A percentile compares a stretch with the other conserved stretches of the same genome.
These are phyloP conservation scores for Brenthis hecate DNA, from an alignment of 2,888 invertebrate genomes.

Conservation along the genomic window DNA sequence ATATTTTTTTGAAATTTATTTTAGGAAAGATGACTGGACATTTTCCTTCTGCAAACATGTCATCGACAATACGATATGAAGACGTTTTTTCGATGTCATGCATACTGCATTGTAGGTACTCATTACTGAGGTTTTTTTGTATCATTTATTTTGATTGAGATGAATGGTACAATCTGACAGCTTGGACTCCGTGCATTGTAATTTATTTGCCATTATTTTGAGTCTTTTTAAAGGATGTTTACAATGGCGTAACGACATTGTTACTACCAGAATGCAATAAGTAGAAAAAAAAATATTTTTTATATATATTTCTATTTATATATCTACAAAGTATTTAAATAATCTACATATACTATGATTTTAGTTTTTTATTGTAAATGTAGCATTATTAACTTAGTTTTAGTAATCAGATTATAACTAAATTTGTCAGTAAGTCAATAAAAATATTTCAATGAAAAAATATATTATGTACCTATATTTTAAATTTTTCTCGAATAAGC, in stretches of 20 bases:
- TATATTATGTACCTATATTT: no score
- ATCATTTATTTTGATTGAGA: slow-evolving; percentile 31
- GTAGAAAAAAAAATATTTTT: no score
- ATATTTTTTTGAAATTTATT: slow-evolving; percentile 19
- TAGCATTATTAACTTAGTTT: no score
- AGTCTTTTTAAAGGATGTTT: slow-evolving; percentile 3
- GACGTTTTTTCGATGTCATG: slow-evolving; percentile 25
- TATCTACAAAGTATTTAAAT: no score
- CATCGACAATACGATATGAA: slow-evolving; percentile 28
- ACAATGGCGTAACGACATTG: slow-evolving; percentile 3
- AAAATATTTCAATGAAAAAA: no score
- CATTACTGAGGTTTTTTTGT: slow-evolving; percentile 23
- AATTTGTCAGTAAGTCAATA: no score
- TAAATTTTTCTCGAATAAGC: no score
- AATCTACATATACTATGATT: no score
- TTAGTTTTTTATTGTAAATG: no score
- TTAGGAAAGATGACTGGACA: slow-evolving; percentile 31
- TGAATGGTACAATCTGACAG: slow-evolving; percentile 29
- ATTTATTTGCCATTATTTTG: slow-evolving; percentile 12
- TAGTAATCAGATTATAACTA: no score
- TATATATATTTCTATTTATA: no score
- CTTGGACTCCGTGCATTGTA: slow-evolving; percentile 13
- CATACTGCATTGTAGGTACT: slow-evolving; percentile 23
- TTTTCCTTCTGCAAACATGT: slow-evolving; percentile 32
- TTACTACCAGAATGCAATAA: not conserved